Percentiles rank a stretch among this genome's conserved stretches.
These are phyloP conservation scores for Leptestheria dahalacensis DNA, from an alignment of 1,140 invertebrate species.

Conservation along the genomic window DNA sequence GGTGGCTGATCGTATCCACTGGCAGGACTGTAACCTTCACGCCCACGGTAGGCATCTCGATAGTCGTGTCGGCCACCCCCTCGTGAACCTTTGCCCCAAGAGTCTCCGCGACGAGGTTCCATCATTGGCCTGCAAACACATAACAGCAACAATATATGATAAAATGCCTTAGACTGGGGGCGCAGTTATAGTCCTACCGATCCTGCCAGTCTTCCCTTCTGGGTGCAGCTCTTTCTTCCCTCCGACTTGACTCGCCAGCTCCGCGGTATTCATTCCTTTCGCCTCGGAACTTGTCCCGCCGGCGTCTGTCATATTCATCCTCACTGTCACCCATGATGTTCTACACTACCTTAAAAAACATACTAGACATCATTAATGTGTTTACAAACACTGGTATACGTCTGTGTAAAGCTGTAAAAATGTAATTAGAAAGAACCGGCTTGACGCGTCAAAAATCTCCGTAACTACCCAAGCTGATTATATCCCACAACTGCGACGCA, in stretches of 20 bases:
- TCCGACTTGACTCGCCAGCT: constrained; percentile 41
- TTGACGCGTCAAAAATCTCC: too few species aligned
- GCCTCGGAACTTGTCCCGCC: constrained; percentile 74
- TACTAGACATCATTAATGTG: too few species aligned
- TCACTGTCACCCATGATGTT: constrained; percentile 70
- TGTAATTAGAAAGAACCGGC: too few species aligned
- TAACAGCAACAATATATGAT: too few species aligned
- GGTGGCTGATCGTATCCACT: constrained; percentile 62
- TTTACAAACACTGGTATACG: too few species aligned
- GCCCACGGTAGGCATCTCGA: constrained; percentile 42
- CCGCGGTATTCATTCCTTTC: constrained; percentile 65
- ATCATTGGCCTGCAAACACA: background rate
- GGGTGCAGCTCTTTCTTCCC: constrained; percentile 35
- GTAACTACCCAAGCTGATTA: too few species aligned
- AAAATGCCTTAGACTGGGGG: too few species aligned
- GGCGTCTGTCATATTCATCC: constrained; percentile 76
- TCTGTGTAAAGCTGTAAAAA: too few species aligned
- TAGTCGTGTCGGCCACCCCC: constrained; percentile 40
- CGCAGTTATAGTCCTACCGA: too few species aligned
- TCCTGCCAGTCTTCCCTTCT: constrained; percentile 59
- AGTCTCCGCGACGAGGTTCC: constrained; percentile 7
- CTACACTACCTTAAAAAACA: too few species aligned
- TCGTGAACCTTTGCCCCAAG: constrained; percentile 4
- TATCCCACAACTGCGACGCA: too few species aligned
- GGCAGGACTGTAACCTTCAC: constrained; percentile 54